Base-by-base conservation (phyloP, 92 coral and sea anemone genomes). In the Montipora capitata region DNA sequence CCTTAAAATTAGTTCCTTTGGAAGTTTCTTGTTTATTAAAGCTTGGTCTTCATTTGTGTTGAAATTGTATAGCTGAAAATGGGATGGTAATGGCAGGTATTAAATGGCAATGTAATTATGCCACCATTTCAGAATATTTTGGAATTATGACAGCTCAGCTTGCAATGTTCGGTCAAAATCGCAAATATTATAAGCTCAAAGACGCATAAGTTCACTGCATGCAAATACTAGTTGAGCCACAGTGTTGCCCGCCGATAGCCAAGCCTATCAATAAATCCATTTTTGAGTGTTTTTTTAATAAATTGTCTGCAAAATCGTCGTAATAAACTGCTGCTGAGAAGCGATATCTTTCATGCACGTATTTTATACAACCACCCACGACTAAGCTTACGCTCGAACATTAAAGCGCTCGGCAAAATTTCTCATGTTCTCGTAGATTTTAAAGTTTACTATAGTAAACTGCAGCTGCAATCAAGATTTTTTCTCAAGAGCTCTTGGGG, bases 21-120 rank as follows among this genome's bases (percentile, higher is more conserved):
- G 99, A 71, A 97, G 98, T 81, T 97, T 97, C 83, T 94, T 97
- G 93, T 97, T 96, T 62, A 97, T 97, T 66, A 92, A 84, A 49
- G 98, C 98, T 68, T 95, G 96, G 39, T 97, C 99, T 70, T 93
- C 98, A 92, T 97, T 97, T 84, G 95, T 91, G 93, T 97, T 97
- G 86, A 97, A 94, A 71, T 92, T 92, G 67, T 94, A 98, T 73
- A 97, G 96, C 99, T 97, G 90, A 17, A 92, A 92, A 44, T 42
- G 82, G 52, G 59, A 18, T 61, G 77, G 69, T 45, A 77, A 67
- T 27, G 81, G 52, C 2, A 63, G 18, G 65, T 71, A 77, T 81
- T 81, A 77, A 43, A 54, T 84, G 62, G 76, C 61, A 56, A 68
- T 88, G 85, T 76, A 83, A 73, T 77, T 35, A 66, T 40, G 54